Evolutionary conservation across 2,113 vertebrate species (phyloP), one percentile per base, ranked within the genome.

Genomic region (Anguilla japonica): DNA sequence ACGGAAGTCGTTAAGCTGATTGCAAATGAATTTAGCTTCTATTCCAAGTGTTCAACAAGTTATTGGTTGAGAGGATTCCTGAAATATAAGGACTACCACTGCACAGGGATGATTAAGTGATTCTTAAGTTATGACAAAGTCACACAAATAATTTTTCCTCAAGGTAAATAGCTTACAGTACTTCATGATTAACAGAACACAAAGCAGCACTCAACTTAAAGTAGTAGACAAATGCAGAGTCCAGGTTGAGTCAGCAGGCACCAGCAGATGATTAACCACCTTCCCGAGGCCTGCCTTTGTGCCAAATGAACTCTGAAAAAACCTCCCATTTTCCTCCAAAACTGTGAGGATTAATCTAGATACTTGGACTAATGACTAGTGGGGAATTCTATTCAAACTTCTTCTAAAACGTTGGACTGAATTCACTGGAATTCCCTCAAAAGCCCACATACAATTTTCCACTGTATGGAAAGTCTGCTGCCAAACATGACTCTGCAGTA

Each of bases 231-330:
- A 75, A 34, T 75, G 71, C 71, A 75, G 53, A 39, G 63, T 50
- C 11, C 8, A 71, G 5, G 34, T 50, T 7, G 83, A 88, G 88
- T 89, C 90, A 89, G 88, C 87, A 90, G 88, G 89, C 80, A 40
- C 39, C 8, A 46, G 81, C 83, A 86, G 75, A 91, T 89, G 63
- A 89, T 91, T 91, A 91, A 91, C 90, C n/a, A 57, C 43, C 63
- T 79, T 87, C 26, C 22, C 29, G 46, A 79, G 41, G 34, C 29
- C 41, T 18, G 34, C 53, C 9, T 57, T 29, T 5, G 29, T 13
- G 43, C 39, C 26, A 26, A 34, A 26, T 13, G 9, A 75, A 34
- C 13, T 34, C n/a, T 34, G n/a, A 13, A 39, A 3, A 14, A 67
- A 34, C 5, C 34, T 75, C 1, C 22, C 6, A 75, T 75, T 75